Base-by-base conservation (phyloP, 2,888 invertebrate species). In the Amblyjoppa proteus region DNA sequence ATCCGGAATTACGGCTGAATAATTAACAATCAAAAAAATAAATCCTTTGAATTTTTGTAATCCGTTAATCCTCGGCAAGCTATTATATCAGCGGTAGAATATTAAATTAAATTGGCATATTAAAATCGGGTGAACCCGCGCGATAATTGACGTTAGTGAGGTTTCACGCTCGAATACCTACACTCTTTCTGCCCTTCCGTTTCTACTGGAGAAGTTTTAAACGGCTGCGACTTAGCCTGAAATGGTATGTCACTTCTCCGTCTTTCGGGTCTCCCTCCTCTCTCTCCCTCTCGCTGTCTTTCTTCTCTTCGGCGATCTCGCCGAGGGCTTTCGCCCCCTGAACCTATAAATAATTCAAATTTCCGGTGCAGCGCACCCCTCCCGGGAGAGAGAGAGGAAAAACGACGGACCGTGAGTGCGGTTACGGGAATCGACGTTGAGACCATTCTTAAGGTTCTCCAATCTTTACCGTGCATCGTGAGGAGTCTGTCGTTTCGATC, bases 321-420 rank as follows among this genome's bases (percentile, higher is more conserved):
- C 38, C 41, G 66, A 38, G 78, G 84, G 87, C 88, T 89, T 90
- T 73, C 73, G 66, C 73, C 66, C 34, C 64, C 45, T 85, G 87
- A 77, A 83, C 81, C 88, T 81, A 90, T 90, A 90, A 90, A 90
- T 90, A 90, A 90, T 90, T 90, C 90, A 90, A 89, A 87, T 89
- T 84, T 88, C 87, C 88, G 83, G 87, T 84, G 84, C 83, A 84
- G 73, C 73, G 58, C 56, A 9, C 61, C 58, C 78, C 69, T 28
- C 58, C 51, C 41, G 25, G 31, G 53, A 31, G 31, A 34, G 74
- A 13, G 31, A 51, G 28, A 7, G n/a, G 2, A 69, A 28, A 69
- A 64, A 25, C 45, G 51, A 51, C 13, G 20, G 70, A 34, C 56
- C 4, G 45, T 16, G 45, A 66, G 38, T 45, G 5, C 11, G 20